phyloP scores from a whole-genome alignment of 1,140 invertebrate genomes.

The Hestina assimilis region DNA sequence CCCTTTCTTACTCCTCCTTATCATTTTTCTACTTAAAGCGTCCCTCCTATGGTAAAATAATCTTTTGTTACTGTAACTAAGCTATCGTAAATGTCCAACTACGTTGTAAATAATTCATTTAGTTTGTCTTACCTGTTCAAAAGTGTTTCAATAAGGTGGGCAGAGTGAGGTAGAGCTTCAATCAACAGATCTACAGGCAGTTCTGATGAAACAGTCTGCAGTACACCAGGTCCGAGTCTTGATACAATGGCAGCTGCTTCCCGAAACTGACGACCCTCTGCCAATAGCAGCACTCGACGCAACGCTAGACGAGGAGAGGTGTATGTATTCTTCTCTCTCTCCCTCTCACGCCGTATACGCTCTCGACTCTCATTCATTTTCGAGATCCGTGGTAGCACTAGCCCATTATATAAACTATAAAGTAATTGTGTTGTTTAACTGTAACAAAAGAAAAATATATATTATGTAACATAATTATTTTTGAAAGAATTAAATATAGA shows the following conservation, averaged over 20 bases:
- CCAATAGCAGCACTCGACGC: constrained; percentile 85
- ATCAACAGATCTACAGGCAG: constrained; percentile 92
- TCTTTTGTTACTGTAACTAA: background rate
- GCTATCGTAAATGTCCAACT: background rate
- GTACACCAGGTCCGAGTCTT: constrained; percentile 85
- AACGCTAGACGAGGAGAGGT: constrained; percentile 87
- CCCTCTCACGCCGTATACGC: constrained; percentile 78
- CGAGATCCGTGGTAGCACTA: constrained; percentile 41
- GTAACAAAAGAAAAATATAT: background rate
- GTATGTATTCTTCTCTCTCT: constrained; percentile 80
- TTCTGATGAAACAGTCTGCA: constrained; percentile 85
- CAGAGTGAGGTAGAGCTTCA: constrained; percentile 91
- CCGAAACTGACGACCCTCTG: constrained; percentile 88
- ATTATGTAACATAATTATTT: background rate
- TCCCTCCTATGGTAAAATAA: too few relatives aligned
- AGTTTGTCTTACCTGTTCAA: constrained; percentile 82
- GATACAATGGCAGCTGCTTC: constrained; percentile 89
- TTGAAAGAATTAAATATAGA: too few relatives aligned
- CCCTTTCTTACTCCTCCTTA: too few relatives aligned
- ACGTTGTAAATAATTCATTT: background rate
- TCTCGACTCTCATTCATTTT: constrained; percentile 81
- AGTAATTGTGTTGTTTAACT: background rate
- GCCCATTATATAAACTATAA: constrained; percentile 63
- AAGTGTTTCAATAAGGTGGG: constrained; percentile 91
- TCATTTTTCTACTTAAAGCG: too few relatives aligned